A percentile compares a stretch with the other conserved stretches of the same genome.
Evolutionary conservation across 1,140 invertebrate species (phyloP).

Genomic region (Carcinoscorpius rotundicauda): DNA sequence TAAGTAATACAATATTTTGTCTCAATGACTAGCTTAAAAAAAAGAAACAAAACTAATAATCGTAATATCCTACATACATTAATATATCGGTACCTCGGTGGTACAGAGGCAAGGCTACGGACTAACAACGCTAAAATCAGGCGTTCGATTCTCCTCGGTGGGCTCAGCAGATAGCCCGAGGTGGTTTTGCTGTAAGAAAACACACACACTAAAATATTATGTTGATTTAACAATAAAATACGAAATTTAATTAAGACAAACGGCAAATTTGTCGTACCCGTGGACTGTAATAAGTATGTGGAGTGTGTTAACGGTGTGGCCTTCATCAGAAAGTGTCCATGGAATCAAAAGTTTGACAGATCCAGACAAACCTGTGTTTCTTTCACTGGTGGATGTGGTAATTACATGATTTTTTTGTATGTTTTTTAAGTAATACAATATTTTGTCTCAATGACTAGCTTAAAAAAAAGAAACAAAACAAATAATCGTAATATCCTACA

Average conservation of each 20-base stretch:
- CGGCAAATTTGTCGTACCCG: conserved; percentile 6
- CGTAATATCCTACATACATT: no score
- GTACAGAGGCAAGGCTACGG: no score
- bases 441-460: not conserved
- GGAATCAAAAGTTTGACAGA: conserved; percentile 9
- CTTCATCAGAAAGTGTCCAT: conserved; percentile 22
- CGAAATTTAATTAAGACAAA: not conserved
- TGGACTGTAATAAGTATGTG: conserved; percentile 21
- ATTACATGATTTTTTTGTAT: not conserved
- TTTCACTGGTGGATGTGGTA: conserved; percentile 7
- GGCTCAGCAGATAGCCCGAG: no score
- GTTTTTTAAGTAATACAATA: not conserved
- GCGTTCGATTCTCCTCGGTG: no score
- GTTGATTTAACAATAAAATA: no score
- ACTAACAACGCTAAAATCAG: no score
- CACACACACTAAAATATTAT: no score
- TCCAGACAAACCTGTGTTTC: not conserved
- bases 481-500: no score
- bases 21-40: not conserved
- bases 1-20: not conserved
- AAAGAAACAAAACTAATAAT: not conserved
- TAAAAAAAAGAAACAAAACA: not conserved
- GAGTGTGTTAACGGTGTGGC: conserved; percentile 25
- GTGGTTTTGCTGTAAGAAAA: no score
- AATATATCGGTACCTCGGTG: no score